phyloP scores from a whole-genome alignment of 92 coral and sea anemone species.

The Bergia puertoricense region DNA sequence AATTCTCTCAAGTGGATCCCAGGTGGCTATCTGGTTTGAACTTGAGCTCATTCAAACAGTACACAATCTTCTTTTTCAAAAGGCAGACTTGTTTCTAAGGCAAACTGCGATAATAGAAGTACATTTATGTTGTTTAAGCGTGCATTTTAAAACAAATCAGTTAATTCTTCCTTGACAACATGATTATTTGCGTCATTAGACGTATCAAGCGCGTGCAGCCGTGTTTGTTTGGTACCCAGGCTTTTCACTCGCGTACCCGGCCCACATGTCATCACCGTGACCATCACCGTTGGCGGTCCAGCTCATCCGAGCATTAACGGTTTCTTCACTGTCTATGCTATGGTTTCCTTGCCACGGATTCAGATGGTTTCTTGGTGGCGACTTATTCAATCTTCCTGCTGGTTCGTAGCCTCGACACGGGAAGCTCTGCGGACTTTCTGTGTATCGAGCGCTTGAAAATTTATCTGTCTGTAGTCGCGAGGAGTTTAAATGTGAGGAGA shows the following conservation, averaged over 20 bases:
- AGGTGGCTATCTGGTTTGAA: background rate
- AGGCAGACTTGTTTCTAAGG: background rate
- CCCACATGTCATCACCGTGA: background rate
- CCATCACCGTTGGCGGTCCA: too few relatives aligned
- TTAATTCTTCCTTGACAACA: background rate
- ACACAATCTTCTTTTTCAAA: too few relatives aligned
- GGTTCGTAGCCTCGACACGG: too few relatives aligned
- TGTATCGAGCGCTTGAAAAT: too few relatives aligned
- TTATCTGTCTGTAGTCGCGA: too few relatives aligned
- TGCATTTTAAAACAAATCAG: background rate
- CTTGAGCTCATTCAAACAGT: background rate
- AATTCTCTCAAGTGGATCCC: background rate
- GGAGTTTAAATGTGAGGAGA: too few relatives aligned
- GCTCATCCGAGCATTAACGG: too few relatives aligned
- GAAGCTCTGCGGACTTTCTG: too few relatives aligned
- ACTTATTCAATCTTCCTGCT: too few relatives aligned
- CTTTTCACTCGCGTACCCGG: background rate
- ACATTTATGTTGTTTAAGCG: background rate
- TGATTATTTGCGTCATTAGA: background rate
- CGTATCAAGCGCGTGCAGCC: background rate
- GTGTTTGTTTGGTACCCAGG: background rate
- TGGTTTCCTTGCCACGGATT: too few relatives aligned
- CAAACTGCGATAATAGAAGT: background rate
- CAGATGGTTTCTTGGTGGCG: too few relatives aligned
- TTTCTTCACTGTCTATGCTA: too few relatives aligned